Evolutionary conservation across 1,140 invertebrate species (phyloP).

Genomic region (Tetraneura akinire): DNA sequence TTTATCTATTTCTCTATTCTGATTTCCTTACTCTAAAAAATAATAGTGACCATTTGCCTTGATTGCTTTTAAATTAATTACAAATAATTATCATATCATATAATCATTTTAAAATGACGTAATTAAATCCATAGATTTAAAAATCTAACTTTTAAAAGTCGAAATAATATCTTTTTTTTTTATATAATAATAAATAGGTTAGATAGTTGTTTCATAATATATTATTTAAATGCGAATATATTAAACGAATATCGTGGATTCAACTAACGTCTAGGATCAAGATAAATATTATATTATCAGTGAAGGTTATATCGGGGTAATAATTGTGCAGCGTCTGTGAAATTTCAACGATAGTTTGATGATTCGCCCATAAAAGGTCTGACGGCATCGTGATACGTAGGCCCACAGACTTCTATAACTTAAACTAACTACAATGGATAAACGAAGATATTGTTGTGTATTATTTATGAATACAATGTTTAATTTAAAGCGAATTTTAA

Average conservation of each 20-base stretch:
- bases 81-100: not conserved
- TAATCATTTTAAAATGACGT: no score
- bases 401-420: not conserved
- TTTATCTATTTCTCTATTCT: not conserved
- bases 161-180: no score
- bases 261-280: not conserved
- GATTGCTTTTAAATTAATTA: not conserved
- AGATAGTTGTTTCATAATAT: not conserved
- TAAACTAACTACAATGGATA: slow-evolving; percentile 13
- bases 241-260: not conserved
- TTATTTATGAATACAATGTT: slow-evolving; percentile 12
- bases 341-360: slow-evolving; percentile 11
- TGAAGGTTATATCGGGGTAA: slow-evolving; percentile 32
- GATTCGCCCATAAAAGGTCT: slow-evolving; percentile 39
- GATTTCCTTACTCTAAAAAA: not conserved
- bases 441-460: not conserved
- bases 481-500: not conserved
- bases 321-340: slow-evolving; percentile 3
- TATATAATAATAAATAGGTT: no score
- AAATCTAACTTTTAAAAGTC: no score
- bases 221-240: slow-evolving; percentile 3
- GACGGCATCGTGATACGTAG: not conserved
- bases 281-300: not conserved
- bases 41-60: not conserved
- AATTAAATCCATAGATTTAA: no score